These are phyloP conservation scores for Nudaria mundana DNA, from an alignment of 2,888 invertebrate species.

Conservation along the genomic window DNA sequence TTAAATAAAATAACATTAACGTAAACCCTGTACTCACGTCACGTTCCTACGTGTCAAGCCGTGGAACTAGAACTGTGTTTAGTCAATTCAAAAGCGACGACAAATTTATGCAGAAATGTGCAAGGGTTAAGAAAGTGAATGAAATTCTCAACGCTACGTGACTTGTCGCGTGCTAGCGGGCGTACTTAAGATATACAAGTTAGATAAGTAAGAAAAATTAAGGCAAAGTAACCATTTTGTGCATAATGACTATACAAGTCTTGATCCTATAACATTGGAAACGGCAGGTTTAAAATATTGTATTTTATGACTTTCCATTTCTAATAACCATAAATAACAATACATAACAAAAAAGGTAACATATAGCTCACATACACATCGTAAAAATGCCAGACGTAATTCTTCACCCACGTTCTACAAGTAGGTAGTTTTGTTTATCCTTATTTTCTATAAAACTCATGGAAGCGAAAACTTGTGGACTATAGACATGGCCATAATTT, in stretches of 20 bases:
- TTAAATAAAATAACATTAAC: constrained; percentile 30
- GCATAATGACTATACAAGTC: constrained; percentile 23
- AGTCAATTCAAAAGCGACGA: constrained; percentile 28
- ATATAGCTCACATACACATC: no score
- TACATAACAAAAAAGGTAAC: no score
- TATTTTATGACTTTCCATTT: constrained; percentile 8
- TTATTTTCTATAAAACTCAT: no score
- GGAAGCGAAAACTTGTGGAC: no score
- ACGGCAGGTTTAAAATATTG: constrained; percentile 6
- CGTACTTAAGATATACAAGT: constrained; percentile 19
- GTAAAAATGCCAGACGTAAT: no score
- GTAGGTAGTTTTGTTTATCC: no score
- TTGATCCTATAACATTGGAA: no score
- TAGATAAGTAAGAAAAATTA: constrained; percentile 16
- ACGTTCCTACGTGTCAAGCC: constrained; percentile 30
- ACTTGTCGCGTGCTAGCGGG: constrained; percentile 14
- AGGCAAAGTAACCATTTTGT: constrained; percentile 6
- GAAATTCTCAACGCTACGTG: constrained; percentile 36
- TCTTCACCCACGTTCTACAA: no score
- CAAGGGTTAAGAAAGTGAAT: constrained; percentile 44
- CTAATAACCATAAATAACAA: no score
- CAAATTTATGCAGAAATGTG: constrained; percentile 49
- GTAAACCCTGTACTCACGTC: constrained; percentile 22
- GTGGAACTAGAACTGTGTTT: constrained; percentile 33
- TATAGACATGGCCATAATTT: constrained; percentile 30